Evolutionary conservation across 2,113 vertebrate species (phyloP).

Genomic region (Hipposideros armiger): DNA sequence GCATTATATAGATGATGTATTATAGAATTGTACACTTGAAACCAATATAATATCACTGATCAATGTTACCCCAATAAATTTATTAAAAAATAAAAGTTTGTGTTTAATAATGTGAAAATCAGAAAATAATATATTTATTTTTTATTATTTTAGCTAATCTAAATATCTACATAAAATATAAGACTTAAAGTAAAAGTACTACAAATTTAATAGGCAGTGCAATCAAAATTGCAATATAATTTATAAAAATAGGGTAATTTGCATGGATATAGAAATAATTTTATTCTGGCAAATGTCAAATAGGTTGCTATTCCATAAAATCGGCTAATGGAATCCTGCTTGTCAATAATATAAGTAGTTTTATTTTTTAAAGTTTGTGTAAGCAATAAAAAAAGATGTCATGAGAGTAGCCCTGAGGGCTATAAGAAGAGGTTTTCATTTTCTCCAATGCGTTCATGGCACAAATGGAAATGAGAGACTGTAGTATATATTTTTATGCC

Average conservation of each 20-base stretch:
- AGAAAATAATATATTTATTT: not conserved
- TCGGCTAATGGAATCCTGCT: not conserved
- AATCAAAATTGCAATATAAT: not conserved
- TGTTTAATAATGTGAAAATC: not conserved
- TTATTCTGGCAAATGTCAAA: not conserved
- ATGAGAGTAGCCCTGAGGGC: rapidly evolving
- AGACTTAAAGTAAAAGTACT: constrained; percentile 13
- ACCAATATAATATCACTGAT: too few species aligned
- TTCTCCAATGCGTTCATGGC: not conserved
- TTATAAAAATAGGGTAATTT: constrained; percentile 3
- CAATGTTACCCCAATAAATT: too few species aligned
- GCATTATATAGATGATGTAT: too few species aligned
- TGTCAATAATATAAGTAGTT: not conserved
- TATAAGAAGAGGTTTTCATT: not conserved
- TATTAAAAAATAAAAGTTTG: not conserved
- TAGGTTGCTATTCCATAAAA: not conserved
- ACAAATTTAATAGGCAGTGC: not conserved
- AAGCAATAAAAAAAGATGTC: not conserved
- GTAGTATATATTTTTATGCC: constrained; percentile 18
- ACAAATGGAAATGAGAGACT: not conserved
- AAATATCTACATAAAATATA: not conserved
- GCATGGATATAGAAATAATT: not conserved
- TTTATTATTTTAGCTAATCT: not conserved
- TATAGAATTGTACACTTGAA: too few species aligned
- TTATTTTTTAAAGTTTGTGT: not conserved